A percentile compares a stretch with the other conserved stretches of the same genome.
These are phyloP conservation scores for Rhopilema esculentum DNA, from an alignment of 30 jellyfish, hydroid and myxozoan genomes.

Conservation along the genomic window DNA sequence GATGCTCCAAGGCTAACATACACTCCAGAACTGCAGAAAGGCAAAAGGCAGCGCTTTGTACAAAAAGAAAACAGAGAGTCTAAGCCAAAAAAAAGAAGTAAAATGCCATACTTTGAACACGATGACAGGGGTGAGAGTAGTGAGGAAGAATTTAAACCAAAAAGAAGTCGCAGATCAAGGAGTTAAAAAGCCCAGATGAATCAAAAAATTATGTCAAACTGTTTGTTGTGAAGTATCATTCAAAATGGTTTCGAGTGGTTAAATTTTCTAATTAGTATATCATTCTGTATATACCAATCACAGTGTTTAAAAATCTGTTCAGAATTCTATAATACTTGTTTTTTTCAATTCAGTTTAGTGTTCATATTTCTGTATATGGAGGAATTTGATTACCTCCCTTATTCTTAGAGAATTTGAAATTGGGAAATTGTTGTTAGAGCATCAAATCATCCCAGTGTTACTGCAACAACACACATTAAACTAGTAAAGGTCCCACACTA, in stretches of 20 bases:
- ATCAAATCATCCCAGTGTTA: too few species aligned
- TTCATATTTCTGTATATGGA: too few species aligned
- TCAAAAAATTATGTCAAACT: background rate
- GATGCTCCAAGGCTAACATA: constrained; percentile 68
- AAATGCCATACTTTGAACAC: constrained; percentile 73
- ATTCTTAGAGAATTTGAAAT: too few species aligned
- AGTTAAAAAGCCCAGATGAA: background rate
- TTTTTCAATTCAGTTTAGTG: too few species aligned
- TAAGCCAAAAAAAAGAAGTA: constrained; percentile 53
- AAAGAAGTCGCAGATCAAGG: constrained; percentile 62
- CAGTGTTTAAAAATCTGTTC: background rate
- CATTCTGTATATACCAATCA: background rate
- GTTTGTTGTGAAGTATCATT: background rate
- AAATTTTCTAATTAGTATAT: background rate
- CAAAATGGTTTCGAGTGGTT: background rate
- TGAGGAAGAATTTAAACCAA: constrained; percentile 30
- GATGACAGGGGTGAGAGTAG: constrained; percentile 77
- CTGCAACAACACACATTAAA: too few species aligned
- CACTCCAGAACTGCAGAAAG: constrained; percentile 34
- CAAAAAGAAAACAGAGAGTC: constrained; percentile 53
- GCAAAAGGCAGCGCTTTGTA: constrained; percentile 14
- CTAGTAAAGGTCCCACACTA: too few species aligned
- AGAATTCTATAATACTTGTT: too few species aligned
- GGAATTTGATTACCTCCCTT: too few species aligned
- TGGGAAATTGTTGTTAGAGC: too few species aligned